These are phyloP conservation scores for Drosophila ezoana DNA, from an alignment of 2,888 invertebrate species.

Conservation along the genomic window DNA sequence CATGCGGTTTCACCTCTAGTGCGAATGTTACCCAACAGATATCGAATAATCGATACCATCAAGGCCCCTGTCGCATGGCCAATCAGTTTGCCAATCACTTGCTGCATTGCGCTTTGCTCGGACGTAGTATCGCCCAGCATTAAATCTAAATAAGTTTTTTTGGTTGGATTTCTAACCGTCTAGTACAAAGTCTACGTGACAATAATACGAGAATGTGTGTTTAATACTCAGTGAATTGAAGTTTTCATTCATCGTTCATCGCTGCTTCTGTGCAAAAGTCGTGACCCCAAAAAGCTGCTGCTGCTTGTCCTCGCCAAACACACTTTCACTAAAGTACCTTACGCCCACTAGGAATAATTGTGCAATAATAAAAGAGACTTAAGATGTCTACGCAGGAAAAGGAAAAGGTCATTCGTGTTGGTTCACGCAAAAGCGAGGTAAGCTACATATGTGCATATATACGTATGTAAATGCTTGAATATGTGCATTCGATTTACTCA, in stretches of 20 bases:
- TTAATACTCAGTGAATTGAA: constrained; percentile 51
- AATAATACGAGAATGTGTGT: constrained; percentile 56
- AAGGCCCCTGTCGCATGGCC: constrained; percentile 28
- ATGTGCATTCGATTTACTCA: constrained; percentile 49
- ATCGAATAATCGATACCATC: constrained; percentile 15
- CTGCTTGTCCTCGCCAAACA: constrained; percentile 45
- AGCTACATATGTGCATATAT: constrained; percentile 72
- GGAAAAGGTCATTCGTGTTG: constrained; percentile 89
- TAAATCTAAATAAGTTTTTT: constrained; percentile 37
- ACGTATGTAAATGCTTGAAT: constrained; percentile 25
- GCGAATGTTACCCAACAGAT: constrained; percentile 17
- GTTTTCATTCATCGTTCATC: constrained; percentile 67
- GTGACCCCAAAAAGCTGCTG: constrained; percentile 44
- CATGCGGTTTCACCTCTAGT: background rate
- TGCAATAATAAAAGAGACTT: constrained; percentile 61
- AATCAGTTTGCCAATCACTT: constrained; percentile 37
- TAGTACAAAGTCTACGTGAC: constrained; percentile 67
- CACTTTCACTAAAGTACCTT: constrained; percentile 63
- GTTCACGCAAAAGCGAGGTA: constrained; percentile 94
- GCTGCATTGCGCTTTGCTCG: constrained; percentile 54
- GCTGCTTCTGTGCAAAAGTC: constrained; percentile 10
- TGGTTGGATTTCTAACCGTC: constrained; percentile 32
- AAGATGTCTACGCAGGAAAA: constrained; percentile 78
- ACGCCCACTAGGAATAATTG: constrained; percentile 53
- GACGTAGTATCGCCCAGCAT: constrained; percentile 78